These are phyloP conservation scores for Choristoneura fumiferana DNA, from an alignment of 1,140 invertebrate species.

Conservation along the genomic window DNA sequence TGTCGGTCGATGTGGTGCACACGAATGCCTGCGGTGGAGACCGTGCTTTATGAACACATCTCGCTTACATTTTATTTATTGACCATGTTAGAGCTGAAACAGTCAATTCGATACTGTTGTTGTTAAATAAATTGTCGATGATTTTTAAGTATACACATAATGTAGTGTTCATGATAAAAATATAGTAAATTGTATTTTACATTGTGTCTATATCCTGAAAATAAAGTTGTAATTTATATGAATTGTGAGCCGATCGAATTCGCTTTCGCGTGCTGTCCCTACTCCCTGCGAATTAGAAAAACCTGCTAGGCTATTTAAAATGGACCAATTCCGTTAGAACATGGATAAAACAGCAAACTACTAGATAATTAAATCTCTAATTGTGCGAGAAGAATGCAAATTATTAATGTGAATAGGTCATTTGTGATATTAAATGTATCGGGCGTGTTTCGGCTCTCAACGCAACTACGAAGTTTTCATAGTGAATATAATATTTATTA, in stretches of 20 bases:
- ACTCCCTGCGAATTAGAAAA: not conserved
- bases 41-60: not conserved
- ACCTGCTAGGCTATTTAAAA: not conserved
- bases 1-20: too few relatives aligned
- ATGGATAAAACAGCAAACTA: not conserved
- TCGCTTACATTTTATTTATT: not conserved
- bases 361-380: not conserved
- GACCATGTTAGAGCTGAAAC: not conserved
- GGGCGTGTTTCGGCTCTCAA: constrained; percentile 8
- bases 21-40: too few relatives aligned
- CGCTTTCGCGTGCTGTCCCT: not conserved
- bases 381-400: not conserved
- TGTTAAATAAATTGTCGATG: not conserved
- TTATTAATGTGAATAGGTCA: constrained; percentile 7
- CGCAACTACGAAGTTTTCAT: not conserved
- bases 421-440: constrained; percentile 10
- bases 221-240: constrained; percentile 11
- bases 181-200: constrained; percentile 5
- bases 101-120: not conserved
- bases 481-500: constrained; percentile 15
- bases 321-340: not conserved
- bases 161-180: constrained; percentile 1
- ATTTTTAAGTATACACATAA: too few relatives aligned
- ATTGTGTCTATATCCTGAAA: not conserved
- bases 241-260: not conserved